These are phyloP conservation scores for Pseudorhombus dupliciocellatus DNA, from an alignment of 2,113 vertebrate genomes.

Conservation along the genomic window DNA sequence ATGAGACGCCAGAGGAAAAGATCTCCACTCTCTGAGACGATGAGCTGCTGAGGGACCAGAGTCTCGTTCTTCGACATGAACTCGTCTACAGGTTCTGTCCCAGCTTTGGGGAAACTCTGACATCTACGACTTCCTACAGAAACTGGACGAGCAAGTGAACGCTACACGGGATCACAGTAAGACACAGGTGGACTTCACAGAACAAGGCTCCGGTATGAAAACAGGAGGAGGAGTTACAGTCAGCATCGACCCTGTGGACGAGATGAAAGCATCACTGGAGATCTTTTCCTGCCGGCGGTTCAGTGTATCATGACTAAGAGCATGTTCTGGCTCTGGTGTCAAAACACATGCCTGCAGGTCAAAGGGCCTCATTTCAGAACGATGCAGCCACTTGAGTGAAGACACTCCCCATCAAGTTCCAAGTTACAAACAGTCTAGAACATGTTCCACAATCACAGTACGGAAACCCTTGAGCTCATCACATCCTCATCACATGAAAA, in stretches of 20 bases:
- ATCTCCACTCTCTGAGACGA: constrained; percentile 35
- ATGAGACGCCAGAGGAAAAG: constrained; percentile 57
- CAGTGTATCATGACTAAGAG: constrained; percentile 59
- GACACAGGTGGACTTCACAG: background rate
- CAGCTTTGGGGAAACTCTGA: background rate
- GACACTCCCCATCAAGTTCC: background rate
- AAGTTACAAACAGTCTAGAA: background rate
- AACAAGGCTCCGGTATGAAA: constrained; percentile 1
- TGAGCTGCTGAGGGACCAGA: background rate
- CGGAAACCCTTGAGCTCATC: constrained; percentile 19
- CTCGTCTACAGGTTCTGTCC: background rate
- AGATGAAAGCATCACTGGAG: constrained; percentile 9
- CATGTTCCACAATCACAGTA: background rate
- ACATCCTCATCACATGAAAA: constrained; percentile 12
- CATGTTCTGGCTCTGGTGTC: constrained; percentile 33
- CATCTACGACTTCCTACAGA: background rate
- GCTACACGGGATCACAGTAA: background rate
- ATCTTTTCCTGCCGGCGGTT: constrained; percentile 45
- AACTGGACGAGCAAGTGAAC: constrained; percentile 1
- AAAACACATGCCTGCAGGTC: constrained; percentile 40
- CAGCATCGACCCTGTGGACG: background rate
- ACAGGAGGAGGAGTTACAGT: background rate
- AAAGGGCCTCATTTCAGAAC: constrained; percentile 33
- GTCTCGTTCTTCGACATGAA: too few relatives aligned
- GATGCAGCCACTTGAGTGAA: background rate